Evolutionary conservation across 2,797 vertebrate genomes (phyloP).

Genomic region (Tiaroga cobitis): DNA sequence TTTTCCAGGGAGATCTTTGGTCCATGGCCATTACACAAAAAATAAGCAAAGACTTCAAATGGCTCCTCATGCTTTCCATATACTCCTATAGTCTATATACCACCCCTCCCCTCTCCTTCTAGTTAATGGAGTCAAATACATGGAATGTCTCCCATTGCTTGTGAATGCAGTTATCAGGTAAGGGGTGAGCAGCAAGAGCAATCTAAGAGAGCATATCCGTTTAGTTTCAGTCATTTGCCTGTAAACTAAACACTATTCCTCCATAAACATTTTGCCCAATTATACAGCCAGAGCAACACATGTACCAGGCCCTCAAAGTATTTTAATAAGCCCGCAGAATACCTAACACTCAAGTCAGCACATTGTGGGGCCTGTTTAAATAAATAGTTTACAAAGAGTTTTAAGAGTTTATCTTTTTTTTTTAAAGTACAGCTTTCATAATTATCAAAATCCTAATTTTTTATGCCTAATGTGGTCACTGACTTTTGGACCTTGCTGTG

Average conservation of each 20-base stretch:
- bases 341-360: slow-evolving; percentile 28
- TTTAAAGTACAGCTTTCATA: too few species aligned
- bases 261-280: slow-evolving; percentile 66
- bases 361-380: neutral
- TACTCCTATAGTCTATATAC: slow-evolving; percentile 3
- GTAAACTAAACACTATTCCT: slow-evolving; percentile 72
- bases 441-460: neutral
- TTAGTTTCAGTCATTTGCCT: slow-evolving; percentile 75
- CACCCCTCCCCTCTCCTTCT: neutral
- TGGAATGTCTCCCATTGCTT: slow-evolving; percentile 31
- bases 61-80: slow-evolving; percentile 43
- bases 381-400: neutral
- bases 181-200: slow-evolving; percentile 46
- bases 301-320: slow-evolving; percentile 42
- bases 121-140: slow-evolving; percentile 15
- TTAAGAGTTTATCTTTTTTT: neutral
- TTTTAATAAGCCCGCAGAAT: slow-evolving; percentile 22
- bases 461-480: neutral
- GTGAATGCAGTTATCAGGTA: slow-evolving; percentile 56
- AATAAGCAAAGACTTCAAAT: slow-evolving; percentile 60
- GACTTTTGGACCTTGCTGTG: neutral
- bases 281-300: slow-evolving; percentile 56
- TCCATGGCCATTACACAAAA: slow-evolving; percentile 51
- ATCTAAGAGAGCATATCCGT: slow-evolving; percentile 61
- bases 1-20: slow-evolving; percentile 60